Evolutionary conservation across 2,113 vertebrate species (phyloP), one percentile per base, ranked within the genome.

Genomic region (Astatoreochromis straeleni): DNA sequence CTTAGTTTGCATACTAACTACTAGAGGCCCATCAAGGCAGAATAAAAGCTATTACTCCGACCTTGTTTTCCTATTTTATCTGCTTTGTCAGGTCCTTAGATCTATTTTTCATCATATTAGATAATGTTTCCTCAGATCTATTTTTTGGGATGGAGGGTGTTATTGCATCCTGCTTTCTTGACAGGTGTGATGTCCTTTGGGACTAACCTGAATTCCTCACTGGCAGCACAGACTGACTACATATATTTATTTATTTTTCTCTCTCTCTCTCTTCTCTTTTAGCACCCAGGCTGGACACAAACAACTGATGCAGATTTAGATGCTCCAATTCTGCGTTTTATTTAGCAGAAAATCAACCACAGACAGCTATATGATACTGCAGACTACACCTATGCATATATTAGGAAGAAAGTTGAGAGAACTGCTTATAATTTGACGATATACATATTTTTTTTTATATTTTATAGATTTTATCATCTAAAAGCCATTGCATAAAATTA

Each of bases 171-270:
- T 88, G 91, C 86, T 91, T 87, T 81, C 89, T 88, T 93, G 94
- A 94, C 94, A 95, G 94, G 94, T 95, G 94, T 94, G 92, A 93
- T 91, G 93, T 95, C 95, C 94, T 94, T 33, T 95, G 95, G 91
- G 94, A 95, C 87, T 47, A 90, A 94, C 90, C 90, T 91, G 91
- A 89, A 94, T 93, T 94, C 92, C 93, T 93, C 90, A 88, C 87
- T 91, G 93, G 91, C 90, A 91, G 88, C 84, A 88, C 84, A 90
- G 81, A 68, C 85, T 83, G 81, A 85, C 65, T 80, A 70, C 38
- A 70, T 70, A 24, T 68, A 14, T 70, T 24, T 42, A 38, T 65
- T 38, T 65, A 38, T 70, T 24, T 68, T 0, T 58, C 14, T 85
- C 29, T 81, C 29, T 42, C 12, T 70, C 26, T 40, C 35, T 80